phyloP scores from a whole-genome alignment of 2,113 vertebrate species.

The human region DNA sequence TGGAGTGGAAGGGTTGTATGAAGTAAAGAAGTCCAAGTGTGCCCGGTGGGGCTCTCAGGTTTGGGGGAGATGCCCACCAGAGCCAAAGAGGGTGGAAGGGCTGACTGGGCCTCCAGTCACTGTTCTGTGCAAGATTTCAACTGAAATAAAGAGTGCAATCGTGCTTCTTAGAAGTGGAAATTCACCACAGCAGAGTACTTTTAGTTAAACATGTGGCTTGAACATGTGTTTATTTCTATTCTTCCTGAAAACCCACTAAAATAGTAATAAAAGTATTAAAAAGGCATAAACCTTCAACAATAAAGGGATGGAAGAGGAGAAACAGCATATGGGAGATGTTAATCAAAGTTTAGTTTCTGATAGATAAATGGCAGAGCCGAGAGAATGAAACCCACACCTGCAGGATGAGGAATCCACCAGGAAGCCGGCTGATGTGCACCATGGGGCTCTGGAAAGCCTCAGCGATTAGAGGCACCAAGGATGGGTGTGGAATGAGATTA shows the following conservation, averaged over 20 bases:
- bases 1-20: background rate
- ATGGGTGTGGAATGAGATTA: background rate
- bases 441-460: background rate
- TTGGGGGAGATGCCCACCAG: background rate
- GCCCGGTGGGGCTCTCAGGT: background rate
- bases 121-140: background rate
- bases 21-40: background rate
- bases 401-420: background rate
- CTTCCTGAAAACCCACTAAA: conserved; percentile 3
- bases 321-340: background rate
- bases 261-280: background rate
- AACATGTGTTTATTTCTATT: conserved; percentile 45
- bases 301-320: background rate
- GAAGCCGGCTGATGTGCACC: background rate
- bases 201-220: background rate
- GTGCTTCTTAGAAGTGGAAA: conserved; percentile 4
- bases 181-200: background rate
- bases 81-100: background rate
- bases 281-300: background rate
- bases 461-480: background rate
- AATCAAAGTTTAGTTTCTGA: background rate
- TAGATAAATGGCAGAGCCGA: conserved; percentile 10
- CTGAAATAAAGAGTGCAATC: background rate
- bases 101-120: background rate
- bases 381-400: background rate